Evolutionary conservation across 2,888 invertebrate species (phyloP).

Genomic region (Drosophila eohydei): DNA sequence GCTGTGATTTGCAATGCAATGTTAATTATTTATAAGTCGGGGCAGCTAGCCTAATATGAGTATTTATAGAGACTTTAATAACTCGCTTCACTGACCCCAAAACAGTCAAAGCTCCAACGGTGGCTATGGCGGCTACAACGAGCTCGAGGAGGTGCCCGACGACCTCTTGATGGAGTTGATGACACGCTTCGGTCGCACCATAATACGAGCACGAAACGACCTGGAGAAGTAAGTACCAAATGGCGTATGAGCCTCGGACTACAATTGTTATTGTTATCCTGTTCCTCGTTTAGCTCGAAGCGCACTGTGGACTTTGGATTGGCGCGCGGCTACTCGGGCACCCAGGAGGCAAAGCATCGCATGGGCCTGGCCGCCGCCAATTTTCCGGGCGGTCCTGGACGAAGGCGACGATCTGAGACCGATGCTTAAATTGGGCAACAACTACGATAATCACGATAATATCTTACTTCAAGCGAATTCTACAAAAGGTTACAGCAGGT

Average conservation of each 20-base stretch:
- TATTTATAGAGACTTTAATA: slow-evolving; percentile 64
- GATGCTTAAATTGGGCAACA: slow-evolving; percentile 75
- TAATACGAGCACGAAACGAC: slow-evolving; percentile 91
- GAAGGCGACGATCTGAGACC: slow-evolving; percentile 90
- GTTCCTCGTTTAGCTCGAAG: slow-evolving; percentile 85
- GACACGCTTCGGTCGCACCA: slow-evolving; percentile 90
- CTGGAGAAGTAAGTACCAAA: slow-evolving; percentile 89
- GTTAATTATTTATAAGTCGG: slow-evolving; percentile 53
- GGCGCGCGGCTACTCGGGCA: slow-evolving; percentile 94
- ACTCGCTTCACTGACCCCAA: slow-evolving; percentile 65
- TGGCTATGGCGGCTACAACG: slow-evolving; percentile 85
- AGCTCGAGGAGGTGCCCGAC: slow-evolving; percentile 91
- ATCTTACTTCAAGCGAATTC: slow-evolving; percentile 29
- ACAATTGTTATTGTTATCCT: background rate
- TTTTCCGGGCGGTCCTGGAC: slow-evolving; percentile 94
- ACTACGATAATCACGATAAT: slow-evolving; percentile 40
- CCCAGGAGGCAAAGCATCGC: slow-evolving; percentile 95
- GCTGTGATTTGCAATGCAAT: slow-evolving; percentile 27
- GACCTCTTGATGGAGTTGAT: slow-evolving; percentile 90
- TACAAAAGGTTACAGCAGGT: slow-evolving; percentile 15
- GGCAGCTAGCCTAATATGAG: slow-evolving; percentile 5
- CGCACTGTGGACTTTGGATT: slow-evolving; percentile 95
- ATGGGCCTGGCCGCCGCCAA: slow-evolving; percentile 96
- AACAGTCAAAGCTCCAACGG: slow-evolving; percentile 78
- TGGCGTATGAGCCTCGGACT: no score